A percentile compares a stretch with the other conserved stretches of the same genome.
Conservation (phyloP, 2,113 vertebrate genomes). For the Ophiodon elongatus region DNA sequence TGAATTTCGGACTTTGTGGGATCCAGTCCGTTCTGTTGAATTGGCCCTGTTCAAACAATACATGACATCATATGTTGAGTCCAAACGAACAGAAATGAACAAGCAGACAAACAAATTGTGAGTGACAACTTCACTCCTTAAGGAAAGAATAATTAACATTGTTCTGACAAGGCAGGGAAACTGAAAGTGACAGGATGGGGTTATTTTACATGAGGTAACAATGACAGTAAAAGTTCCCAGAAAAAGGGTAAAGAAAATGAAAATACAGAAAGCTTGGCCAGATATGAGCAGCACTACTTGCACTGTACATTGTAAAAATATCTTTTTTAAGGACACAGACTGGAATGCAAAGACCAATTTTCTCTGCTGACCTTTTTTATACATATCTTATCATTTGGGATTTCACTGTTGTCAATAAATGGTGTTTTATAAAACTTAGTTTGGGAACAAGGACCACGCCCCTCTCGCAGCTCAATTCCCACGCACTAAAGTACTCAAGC, state of each 20-base stretch:
- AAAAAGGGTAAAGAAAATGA: background rate
- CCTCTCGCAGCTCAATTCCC: too few relatives aligned
- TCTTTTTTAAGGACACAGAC: background rate
- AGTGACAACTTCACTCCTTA: background rate
- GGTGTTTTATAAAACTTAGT: too few relatives aligned
- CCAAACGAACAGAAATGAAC: background rate
- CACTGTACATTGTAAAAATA: background rate
- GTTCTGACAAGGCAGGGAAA: background rate
- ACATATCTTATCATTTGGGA: background rate
- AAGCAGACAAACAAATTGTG: background rate
- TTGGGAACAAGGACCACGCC: too few relatives aligned
- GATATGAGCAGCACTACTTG: background rate
- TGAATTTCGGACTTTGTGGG: slow-evolving; percentile 55
- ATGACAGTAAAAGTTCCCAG: background rate
- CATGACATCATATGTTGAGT: background rate
- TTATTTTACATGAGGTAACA: background rate
- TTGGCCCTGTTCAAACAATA: slow-evolving; percentile 53
- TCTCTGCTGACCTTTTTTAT: too few relatives aligned
- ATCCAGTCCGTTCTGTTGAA: slow-evolving; percentile 72
- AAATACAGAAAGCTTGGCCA: background rate
- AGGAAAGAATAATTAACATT: background rate
- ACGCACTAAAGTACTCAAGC: too few relatives aligned
- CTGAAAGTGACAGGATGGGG: background rate
- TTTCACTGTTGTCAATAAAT: background rate
- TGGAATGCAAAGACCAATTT: too few relatives aligned